Percentiles rank a stretch among this genome's conserved stretches.
These are phyloP conservation scores for Antitype chi DNA, from an alignment of 2,888 invertebrate species.

Conservation along the genomic window DNA sequence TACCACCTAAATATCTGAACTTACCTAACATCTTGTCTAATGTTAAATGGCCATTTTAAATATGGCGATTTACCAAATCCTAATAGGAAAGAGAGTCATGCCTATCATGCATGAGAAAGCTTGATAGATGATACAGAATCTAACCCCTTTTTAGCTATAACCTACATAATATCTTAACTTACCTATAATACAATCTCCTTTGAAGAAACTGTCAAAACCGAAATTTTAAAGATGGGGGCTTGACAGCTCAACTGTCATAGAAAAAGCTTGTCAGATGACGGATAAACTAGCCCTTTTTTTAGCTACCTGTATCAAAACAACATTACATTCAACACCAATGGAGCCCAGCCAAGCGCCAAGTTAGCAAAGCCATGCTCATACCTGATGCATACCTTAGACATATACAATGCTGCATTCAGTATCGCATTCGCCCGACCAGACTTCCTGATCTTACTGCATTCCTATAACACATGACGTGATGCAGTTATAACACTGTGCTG, in stretches of 20 bases:
- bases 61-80: not conserved
- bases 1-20: not conserved
- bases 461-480: constrained; percentile 87
- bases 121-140: constrained; percentile 1
- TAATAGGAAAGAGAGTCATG: not conserved
- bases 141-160: not conserved
- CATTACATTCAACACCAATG: constrained; percentile 56
- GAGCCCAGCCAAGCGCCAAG: constrained; percentile 59
- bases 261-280: not conserved
- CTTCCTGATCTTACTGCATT: constrained; percentile 91
- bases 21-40: not conserved
- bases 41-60: not conserved
- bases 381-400: constrained; percentile 92
- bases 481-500: constrained; percentile 71
- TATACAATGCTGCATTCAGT: constrained; percentile 92
- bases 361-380: constrained; percentile 71
- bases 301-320: constrained; percentile 4
- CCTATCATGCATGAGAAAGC: not conserved
- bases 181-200: not conserved
- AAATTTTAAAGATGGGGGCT: constrained; percentile 11
- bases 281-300: not conserved
- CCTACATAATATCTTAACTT: not conserved
- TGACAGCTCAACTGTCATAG: not conserved
- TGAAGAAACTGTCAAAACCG: constrained; percentile 1
- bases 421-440: constrained; percentile 92